phyloP scores from a whole-genome alignment of 1,140 invertebrate species.

The Tigriopus japonicus region DNA sequence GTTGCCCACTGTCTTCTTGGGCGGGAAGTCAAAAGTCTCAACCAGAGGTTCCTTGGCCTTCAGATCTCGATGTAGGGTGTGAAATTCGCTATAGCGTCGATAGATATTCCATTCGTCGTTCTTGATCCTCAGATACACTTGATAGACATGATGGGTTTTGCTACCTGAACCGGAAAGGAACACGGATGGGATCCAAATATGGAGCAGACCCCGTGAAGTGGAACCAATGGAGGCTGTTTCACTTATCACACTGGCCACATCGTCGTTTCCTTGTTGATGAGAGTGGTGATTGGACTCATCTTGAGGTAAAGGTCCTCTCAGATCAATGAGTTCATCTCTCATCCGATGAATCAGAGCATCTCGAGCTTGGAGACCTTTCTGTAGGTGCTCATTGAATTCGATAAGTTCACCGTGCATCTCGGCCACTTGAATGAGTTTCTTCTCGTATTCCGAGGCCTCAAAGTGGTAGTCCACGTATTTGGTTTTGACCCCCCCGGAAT shows the following conservation, averaged over 20 bases:
- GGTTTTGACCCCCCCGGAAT: conserved; percentile 13
- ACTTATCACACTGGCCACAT: conserved; percentile 20
- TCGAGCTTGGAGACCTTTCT: conserved; percentile 33
- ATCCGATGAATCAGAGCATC: conserved; percentile 37
- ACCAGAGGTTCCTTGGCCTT: conserved; percentile 60
- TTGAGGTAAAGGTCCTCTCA: conserved; percentile 42
- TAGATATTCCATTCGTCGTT: conserved; percentile 87
- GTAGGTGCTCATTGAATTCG: conserved; percentile 64
- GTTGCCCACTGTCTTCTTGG: conserved; percentile 74
- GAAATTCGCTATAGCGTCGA: conserved; percentile 71
- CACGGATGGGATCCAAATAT: conserved; percentile 73
- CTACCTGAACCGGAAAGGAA: conserved; percentile 58
- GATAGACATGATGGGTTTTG: conserved; percentile 65
- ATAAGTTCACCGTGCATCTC: conserved; percentile 91
- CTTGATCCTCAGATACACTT: conserved; percentile 62
- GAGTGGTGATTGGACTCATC: conserved; percentile 22
- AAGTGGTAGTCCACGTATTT: conserved; percentile 34
- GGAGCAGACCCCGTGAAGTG: conserved; percentile 37
- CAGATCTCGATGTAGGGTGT: conserved; percentile 53
- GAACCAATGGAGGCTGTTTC: conserved; percentile 17
- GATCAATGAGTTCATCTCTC: conserved; percentile 36
- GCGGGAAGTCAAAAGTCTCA: conserved; percentile 69
- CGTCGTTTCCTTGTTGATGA: conserved; percentile 12
- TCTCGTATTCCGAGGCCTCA: conserved; percentile 64
- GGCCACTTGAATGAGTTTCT: conserved; percentile 74